Conservation (phyloP, 2,113 vertebrate species). For the Ploceus nigricollis region DNA sequence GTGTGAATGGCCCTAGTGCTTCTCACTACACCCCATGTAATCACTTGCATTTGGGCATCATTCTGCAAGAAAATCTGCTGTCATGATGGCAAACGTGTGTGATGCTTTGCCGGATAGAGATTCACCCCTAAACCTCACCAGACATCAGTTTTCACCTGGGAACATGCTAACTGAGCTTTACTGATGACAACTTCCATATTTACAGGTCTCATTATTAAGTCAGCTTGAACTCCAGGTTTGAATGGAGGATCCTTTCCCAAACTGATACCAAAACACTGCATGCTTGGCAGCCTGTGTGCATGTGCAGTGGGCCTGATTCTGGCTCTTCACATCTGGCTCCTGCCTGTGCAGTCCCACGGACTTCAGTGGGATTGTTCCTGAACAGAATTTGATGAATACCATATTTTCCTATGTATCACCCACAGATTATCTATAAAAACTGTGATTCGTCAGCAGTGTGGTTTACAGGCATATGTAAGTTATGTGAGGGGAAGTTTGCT, state of each 20-base stretch:
- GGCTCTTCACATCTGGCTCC: conserved; percentile 25
- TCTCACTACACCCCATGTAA: background rate
- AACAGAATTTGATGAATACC: conserved; percentile 21
- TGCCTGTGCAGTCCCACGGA: background rate
- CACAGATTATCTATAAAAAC: conserved; percentile 41
- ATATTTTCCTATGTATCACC: background rate
- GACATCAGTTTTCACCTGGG: conserved; percentile 23
- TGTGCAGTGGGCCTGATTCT: background rate
- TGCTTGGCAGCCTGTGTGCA: background rate
- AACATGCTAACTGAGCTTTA: background rate
- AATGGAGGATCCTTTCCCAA: background rate
- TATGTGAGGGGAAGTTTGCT: background rate
- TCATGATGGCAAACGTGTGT: background rate
- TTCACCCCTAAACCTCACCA: background rate
- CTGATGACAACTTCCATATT: conserved; percentile 27
- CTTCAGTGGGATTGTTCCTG: conserved; percentile 7
- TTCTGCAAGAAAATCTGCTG: conserved; percentile 36
- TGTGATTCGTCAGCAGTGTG: background rate
- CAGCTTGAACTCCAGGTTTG: background rate
- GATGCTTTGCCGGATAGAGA: background rate
- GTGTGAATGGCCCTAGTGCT: conserved; percentile 36
- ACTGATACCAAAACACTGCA: background rate
- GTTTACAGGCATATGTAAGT: background rate
- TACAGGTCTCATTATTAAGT: conserved; percentile 12
- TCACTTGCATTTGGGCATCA: conserved; percentile 46